Evolutionary conservation across 30 jellyfish, hydroid and myxozoan species (phyloP).

Genomic region (Aurelia aurita complex sp. Pacific): DNA sequence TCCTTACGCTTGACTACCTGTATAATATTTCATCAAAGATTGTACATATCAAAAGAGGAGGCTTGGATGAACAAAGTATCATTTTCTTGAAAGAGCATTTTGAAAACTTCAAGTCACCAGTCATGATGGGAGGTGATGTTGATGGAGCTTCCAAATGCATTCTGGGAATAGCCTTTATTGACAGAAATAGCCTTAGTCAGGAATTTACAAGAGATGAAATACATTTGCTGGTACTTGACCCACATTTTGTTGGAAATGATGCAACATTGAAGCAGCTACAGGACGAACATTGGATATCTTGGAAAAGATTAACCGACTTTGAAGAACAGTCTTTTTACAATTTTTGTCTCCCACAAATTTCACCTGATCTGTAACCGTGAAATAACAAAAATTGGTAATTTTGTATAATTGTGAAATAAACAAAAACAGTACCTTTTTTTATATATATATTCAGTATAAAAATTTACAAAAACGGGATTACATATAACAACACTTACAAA

Average conservation of each 20-base stretch:
- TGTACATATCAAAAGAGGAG: slow-evolving; percentile 55
- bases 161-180: slow-evolving; percentile 28
- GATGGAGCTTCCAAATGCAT: slow-evolving; percentile 77
- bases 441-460: too few relatives aligned
- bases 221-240: slow-evolving; percentile 48
- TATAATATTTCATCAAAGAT: slow-evolving; percentile 61
- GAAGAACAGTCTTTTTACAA: slow-evolving; percentile 63
- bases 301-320: slow-evolving; percentile 62
- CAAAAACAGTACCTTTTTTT: too few relatives aligned
- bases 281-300: slow-evolving; percentile 58
- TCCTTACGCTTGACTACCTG: slow-evolving; percentile 54
- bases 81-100: slow-evolving; percentile 44
- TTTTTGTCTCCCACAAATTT: slow-evolving; percentile 71
- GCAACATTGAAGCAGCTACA: slow-evolving; percentile 45
- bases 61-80: background rate
- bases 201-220: background rate
- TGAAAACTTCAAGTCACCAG: slow-evolving; percentile 48
- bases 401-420: too few relatives aligned
- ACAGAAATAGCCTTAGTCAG: background rate
- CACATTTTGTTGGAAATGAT: slow-evolving; percentile 47
- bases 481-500: too few relatives aligned
- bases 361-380: background rate
- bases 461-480: too few relatives aligned
- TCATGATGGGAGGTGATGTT: slow-evolving; percentile 88
- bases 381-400: too few relatives aligned